Conservation (phyloP, 2,113 vertebrate genomes). For the Aldabrachelys gigantea region DNA sequence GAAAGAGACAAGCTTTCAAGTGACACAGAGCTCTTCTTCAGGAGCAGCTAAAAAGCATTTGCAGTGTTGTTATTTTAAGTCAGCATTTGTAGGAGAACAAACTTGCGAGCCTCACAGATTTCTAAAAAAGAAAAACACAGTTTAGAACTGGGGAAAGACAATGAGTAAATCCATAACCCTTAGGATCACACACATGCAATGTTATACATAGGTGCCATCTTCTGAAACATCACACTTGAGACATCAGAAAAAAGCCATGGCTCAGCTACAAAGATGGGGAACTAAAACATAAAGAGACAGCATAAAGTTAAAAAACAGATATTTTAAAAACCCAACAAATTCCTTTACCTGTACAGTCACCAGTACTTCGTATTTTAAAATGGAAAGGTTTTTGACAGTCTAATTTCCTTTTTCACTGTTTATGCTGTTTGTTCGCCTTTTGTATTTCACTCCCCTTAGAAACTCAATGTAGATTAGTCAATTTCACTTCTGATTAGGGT, state of each 20-base stretch:
- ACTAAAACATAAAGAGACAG: background rate
- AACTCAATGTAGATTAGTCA: background rate
- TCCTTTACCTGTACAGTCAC: background rate
- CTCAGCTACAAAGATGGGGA: background rate
- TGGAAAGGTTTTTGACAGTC: background rate
- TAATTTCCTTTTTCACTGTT: background rate
- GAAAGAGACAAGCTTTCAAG: background rate
- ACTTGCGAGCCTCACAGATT: background rate
- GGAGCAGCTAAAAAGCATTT: background rate
- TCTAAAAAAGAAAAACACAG: background rate
- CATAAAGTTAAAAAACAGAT: background rate
- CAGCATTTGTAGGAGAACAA: background rate
- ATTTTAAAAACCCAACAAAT: background rate
- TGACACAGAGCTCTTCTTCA: background rate
- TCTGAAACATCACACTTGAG: background rate
- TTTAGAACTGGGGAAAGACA: background rate
- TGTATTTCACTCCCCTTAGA: background rate
- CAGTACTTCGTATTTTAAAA: background rate
- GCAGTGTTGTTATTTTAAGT: background rate
- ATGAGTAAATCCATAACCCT: background rate
- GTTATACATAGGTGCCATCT: fast-evolving
- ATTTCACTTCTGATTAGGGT: background rate
- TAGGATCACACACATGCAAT: background rate
- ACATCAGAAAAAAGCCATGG: background rate
- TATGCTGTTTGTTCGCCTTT: background rate